A percentile compares a stretch with the other conserved stretches of the same genome.
Conservation (phyloP, 2,113 vertebrate species). For the Hydropotes inermis region DNA sequence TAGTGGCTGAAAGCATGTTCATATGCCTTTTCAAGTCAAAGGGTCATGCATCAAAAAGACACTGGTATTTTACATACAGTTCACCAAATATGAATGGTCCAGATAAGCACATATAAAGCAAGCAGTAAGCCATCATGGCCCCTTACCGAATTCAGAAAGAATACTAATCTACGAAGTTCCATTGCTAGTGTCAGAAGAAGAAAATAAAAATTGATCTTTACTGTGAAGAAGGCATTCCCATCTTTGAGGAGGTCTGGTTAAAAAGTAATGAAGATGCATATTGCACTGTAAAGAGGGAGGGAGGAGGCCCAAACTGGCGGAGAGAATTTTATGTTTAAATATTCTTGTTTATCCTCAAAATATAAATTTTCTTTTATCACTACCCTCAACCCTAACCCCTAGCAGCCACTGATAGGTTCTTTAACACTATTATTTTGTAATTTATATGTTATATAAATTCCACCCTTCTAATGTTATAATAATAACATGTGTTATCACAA, state of each 20-base stretch:
- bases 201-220: neutral
- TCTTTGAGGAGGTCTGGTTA: neutral
- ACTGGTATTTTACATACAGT: neutral
- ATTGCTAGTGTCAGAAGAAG: neutral
- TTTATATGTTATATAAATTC: neutral
- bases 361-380: neutral
- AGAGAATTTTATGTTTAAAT: neutral
- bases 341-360: neutral
- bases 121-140: neutral
- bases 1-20: neutral
- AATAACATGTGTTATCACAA: neutral
- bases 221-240: neutral
- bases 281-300: neutral
- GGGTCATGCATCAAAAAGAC: neutral
- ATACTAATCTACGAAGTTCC: neutral
- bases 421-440: neutral
- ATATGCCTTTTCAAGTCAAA: neutral
- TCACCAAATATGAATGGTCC: neutral
- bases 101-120: neutral
- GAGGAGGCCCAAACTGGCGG: neutral
- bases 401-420: neutral
- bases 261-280: neutral
- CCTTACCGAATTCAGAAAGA: neutral
- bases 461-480: neutral
- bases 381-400: neutral